Evolutionary conservation across 1,140 invertebrate genomes (phyloP), one percentile per base, ranked within the genome.

Genomic region (Sinonovacula constricta): DNA sequence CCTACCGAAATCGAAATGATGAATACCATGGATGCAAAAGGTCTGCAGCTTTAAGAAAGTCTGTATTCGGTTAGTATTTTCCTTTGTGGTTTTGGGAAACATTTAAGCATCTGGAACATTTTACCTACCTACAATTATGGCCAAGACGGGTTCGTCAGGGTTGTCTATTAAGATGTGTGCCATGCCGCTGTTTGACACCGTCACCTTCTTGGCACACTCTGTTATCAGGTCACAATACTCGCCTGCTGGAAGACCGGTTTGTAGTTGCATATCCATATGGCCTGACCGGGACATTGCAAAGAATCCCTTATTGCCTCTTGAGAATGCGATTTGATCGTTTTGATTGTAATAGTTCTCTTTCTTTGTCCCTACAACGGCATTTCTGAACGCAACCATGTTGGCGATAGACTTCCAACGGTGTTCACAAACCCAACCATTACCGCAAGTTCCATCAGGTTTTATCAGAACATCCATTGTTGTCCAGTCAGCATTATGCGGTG

Each of bases 181-280:
- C 10, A 89, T 92, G 1, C 95, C 95, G 81, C 93, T 90, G 22
- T 86, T 81, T 22, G 92, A 93, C 1, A 97, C 96, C 0, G 81
- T 90, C 0, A 97, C 91, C 0, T 90, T 91, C 83, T 94, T 95
- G 22, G 95, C 95, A 54, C 90, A 91, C 24, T 96, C 96, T 14
- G 94, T 94, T 54, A 97, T 96, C 0, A 98, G 92, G 85, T 98
- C 96, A 88, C 96, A 97, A 88, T 98, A 98, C 0, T 81, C 91
- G 5, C 96, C 96, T 83, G 93, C 91, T 0, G 95, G 93, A 15
- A 98, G 88, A 49, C 95, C 95, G 0, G 95, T 96, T 90, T 86
- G 72, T 49, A 91, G 39, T n/a, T 70, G 82, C 14, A 53, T 75
- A 68, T 87, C 85, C 76, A 86, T 80, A 26, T 82, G 85, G 0